A percentile compares a stretch with the other conserved stretches of the same genome.
These are phyloP conservation scores for Aix galericulata DNA, from an alignment of 2,113 vertebrate species.

Conservation along the genomic window DNA sequence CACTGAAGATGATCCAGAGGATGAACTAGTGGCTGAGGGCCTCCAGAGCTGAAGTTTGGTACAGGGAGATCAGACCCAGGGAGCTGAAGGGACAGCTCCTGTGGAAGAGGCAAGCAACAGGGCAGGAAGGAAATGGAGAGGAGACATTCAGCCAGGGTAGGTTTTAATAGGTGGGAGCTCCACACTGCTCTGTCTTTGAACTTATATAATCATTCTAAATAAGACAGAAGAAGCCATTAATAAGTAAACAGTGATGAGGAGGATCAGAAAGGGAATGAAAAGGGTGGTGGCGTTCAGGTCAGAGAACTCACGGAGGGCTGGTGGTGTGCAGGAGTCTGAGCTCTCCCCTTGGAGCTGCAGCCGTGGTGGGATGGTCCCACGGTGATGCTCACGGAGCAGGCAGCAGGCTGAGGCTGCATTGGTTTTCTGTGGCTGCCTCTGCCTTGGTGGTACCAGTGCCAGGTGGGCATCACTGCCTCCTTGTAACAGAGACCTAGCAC, in stretches of 20 bases:
- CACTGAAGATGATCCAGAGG: not conserved
- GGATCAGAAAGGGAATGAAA: constrained; percentile 23
- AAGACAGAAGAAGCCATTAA: constrained; percentile 61
- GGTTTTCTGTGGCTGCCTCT: not conserved
- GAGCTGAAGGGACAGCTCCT: not conserved
- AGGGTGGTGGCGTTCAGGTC: not conserved
- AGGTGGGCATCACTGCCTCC: not conserved
- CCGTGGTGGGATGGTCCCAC: not conserved
- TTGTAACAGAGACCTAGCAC: not conserved
- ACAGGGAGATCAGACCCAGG: not conserved
- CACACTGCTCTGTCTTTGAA: not conserved
- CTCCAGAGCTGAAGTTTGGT: not conserved
- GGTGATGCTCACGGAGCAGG: not conserved
- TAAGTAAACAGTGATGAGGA: constrained; percentile 50
- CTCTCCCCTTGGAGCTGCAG: not conserved
- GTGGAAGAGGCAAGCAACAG: not conserved
- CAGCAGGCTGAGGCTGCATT: not conserved
- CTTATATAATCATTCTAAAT: constrained; percentile 53
- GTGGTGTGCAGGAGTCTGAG: not conserved
- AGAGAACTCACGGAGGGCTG: not conserved
- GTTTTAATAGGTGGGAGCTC: not conserved
- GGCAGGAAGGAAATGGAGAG: not conserved
- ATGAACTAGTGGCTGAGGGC: not conserved
- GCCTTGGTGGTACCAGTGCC: not conserved
- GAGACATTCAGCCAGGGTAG: accelerated